Evolutionary conservation across 2,113 vertebrate species (phyloP).

Genomic region (Nannospalax galili): DNA sequence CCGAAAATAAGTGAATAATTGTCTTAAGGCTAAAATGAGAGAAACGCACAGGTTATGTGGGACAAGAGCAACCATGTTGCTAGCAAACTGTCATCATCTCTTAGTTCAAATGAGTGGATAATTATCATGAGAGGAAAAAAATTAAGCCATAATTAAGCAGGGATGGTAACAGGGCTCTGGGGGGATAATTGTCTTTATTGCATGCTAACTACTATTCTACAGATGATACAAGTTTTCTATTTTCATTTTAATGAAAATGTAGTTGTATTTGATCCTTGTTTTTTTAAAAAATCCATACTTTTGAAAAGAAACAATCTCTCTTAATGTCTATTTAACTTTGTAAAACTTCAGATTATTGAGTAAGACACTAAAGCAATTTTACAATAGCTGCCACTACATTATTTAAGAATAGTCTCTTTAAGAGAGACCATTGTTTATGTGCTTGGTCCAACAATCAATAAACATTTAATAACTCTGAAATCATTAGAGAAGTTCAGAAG

Average conservation of each 20-base stretch:
- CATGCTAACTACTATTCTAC: slow-evolving; percentile 16
- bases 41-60: neutral
- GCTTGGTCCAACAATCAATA: slow-evolving; percentile 51
- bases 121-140: slow-evolving; percentile 61
- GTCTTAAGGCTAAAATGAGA: slow-evolving; percentile 40
- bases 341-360: slow-evolving; percentile 12
- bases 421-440: slow-evolving; percentile 55
- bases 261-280: slow-evolving; percentile 44
- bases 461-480: slow-evolving; percentile 13
- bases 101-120: slow-evolving; percentile 56
- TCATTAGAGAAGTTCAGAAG: slow-evolving; percentile 50
- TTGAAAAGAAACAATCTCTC: slow-evolving; percentile 48
- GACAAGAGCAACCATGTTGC: slow-evolving; percentile 46
- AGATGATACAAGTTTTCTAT: slow-evolving; percentile 22
- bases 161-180: slow-evolving; percentile 31
- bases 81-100: slow-evolving; percentile 47
- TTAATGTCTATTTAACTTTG: slow-evolving; percentile 37
- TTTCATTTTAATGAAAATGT: slow-evolving; percentile 60
- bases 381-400: slow-evolving; percentile 22
- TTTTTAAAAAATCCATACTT: slow-evolving; percentile 33
- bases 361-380: neutral
- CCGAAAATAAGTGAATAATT: slow-evolving; percentile 41
- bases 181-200: slow-evolving; percentile 60
- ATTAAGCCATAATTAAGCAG: slow-evolving; percentile 66
- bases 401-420: slow-evolving; percentile 57